Percentiles rank a stretch among this genome's conserved stretches.
Conservation (phyloP, 2,888 invertebrate species). For the Pterostichus niger region DNA sequence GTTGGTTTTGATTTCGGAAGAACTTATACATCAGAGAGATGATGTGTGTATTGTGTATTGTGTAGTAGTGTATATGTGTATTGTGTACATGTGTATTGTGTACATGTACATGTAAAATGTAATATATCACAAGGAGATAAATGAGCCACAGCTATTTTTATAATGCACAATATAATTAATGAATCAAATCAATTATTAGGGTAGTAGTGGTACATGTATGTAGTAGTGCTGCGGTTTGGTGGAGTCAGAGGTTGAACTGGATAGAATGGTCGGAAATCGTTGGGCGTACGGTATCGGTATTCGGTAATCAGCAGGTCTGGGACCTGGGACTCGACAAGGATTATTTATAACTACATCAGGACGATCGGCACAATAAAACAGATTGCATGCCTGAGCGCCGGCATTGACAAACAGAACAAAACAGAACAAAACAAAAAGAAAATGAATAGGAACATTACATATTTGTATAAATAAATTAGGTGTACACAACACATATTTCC, state of each 20-base stretch:
- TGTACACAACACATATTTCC: conserved; percentile 66
- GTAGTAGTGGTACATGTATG: not conserved
- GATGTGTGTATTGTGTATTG: not conserved
- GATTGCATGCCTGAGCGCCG: conserved; percentile 66
- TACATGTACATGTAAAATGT: conserved; percentile 28
- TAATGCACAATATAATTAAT: conserved; percentile 12
- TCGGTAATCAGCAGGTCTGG: conserved; percentile 20
- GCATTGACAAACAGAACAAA: conserved; percentile 55
- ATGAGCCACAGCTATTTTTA: conserved; percentile 39
- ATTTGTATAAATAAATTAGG: conserved; percentile 65
- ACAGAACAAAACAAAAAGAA: conserved; percentile 51
- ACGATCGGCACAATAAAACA: conserved; percentile 66
- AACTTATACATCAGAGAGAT: conserved; percentile 4
- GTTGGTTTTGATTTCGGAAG: not conserved
- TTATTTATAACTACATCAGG: conserved; percentile 44
- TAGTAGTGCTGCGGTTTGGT: conserved; percentile 7
- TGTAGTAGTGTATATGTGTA: not conserved
- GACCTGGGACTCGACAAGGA: conserved; percentile 29
- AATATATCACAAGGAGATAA: conserved; percentile 51
- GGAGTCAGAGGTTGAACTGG: conserved; percentile 26
- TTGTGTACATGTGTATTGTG: not conserved
- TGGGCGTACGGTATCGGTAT: conserved; percentile 14
- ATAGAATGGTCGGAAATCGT: not conserved
- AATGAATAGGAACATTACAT: conserved; percentile 67
- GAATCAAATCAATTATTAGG: conserved; percentile 38